phyloP scores from a whole-genome alignment of 2,888 invertebrate species.

The Acanthoscelides obtectus region DNA sequence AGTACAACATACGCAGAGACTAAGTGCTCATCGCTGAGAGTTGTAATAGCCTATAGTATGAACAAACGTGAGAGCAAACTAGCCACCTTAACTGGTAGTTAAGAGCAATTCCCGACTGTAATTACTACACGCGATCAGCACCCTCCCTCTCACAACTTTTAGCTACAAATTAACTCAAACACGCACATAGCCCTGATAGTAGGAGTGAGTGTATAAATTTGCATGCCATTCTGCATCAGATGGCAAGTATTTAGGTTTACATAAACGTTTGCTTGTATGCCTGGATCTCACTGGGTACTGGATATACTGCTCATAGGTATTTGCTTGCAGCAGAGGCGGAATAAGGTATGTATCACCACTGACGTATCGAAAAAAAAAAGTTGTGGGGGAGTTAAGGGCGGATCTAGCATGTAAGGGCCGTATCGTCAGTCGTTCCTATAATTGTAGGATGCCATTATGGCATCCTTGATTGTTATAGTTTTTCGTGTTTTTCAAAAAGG shows the following conservation, averaged over 20 bases:
- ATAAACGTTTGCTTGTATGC: too few relatives aligned
- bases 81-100: neutral
- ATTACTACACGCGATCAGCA: neutral
- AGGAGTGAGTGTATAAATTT: neutral
- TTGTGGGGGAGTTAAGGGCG: too few relatives aligned
- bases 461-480: too few relatives aligned
- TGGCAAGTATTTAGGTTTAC: neutral
- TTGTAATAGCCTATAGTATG: neutral
- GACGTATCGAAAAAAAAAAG: too few relatives aligned
- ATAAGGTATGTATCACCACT: too few relatives aligned
- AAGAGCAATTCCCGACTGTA: neutral
- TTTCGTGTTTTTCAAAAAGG: too few relatives aligned
- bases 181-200: neutral
- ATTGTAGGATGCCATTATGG: too few relatives aligned
- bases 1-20: neutral
- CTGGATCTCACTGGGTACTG: too few relatives aligned
- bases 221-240: neutral
- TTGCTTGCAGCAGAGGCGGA: too few relatives aligned
- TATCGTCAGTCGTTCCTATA: too few relatives aligned
- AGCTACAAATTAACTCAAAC: neutral
- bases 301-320: too few relatives aligned
- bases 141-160: neutral
- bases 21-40: neutral
- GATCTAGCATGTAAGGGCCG: too few relatives aligned
- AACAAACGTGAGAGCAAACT: neutral